Evolutionary conservation across 1,140 invertebrate species (phyloP).

Genomic region (Colletes latitarsis): DNA sequence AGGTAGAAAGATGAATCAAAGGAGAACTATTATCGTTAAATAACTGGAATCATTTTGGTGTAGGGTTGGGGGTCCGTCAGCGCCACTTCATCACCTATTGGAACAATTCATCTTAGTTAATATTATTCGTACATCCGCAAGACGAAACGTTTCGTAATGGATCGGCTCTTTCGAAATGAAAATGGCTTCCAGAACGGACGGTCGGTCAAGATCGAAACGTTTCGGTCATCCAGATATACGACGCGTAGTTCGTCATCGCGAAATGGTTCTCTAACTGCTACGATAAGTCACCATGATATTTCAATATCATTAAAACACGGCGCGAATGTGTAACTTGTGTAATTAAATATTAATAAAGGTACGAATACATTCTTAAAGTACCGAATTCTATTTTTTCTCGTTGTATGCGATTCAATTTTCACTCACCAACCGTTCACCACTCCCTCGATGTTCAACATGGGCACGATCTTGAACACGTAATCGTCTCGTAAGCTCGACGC

Average conservation of each 20-base stretch:
- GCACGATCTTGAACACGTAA: conserved; percentile 93
- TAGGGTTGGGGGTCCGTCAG: conserved; percentile 67
- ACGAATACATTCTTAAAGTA: conserved; percentile 64
- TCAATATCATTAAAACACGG: conserved; percentile 67
- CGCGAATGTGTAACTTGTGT: conserved; percentile 71
- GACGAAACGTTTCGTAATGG: conserved; percentile 70
- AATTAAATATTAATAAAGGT: conserved; percentile 75
- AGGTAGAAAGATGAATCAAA: conserved; percentile 33
- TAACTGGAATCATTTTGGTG: conserved; percentile 53
- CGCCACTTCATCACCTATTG: conserved; percentile 61
- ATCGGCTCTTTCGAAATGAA: background rate
- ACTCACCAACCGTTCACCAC: conserved; percentile 94
- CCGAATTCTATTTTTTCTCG: background rate
- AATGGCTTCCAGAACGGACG: background rate
- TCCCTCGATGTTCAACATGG: conserved; percentile 94
- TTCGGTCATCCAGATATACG: conserved; percentile 77
- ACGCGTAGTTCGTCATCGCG: conserved; percentile 38
- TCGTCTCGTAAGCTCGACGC: conserved; percentile 85
- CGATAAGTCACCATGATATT: conserved; percentile 63
- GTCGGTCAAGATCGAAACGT: conserved; percentile 67
- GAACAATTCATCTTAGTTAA: conserved; percentile 59
- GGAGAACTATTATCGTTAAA: conserved; percentile 3
- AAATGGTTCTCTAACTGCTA: conserved; percentile 58
- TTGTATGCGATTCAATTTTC: background rate
- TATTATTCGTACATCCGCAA: conserved; percentile 73